phyloP scores from a whole-genome alignment of 2,797 vertebrate genomes.

The Rhynchonycteris naso region DNA sequence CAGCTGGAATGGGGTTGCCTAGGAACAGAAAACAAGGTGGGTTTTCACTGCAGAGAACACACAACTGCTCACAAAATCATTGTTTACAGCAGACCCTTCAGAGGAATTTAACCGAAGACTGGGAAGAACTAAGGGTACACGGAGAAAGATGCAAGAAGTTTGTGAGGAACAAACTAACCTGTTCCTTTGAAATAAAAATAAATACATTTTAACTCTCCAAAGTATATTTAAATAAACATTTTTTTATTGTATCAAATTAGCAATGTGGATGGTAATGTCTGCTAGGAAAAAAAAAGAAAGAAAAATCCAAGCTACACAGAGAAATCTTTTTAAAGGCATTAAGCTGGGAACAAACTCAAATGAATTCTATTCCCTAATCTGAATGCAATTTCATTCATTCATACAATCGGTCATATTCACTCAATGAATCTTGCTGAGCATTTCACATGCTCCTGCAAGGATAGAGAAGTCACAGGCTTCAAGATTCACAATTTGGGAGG shows the following conservation, averaged over 20 bases:
- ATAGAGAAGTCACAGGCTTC: not conserved
- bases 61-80: slow-evolving; percentile 73
- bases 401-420: not conserved
- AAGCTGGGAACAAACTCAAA: not conserved
- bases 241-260: not conserved
- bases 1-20: slow-evolving; percentile 94
- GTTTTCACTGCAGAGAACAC: slow-evolving; percentile 82
- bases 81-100: slow-evolving; percentile 65
- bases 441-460: not conserved
- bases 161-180: not conserved
- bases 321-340: slow-evolving; percentile 31
- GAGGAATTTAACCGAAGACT: slow-evolving; percentile 19
- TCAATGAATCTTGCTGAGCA: not conserved
- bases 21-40: slow-evolving; percentile 87
- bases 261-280: not conserved
- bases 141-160: slow-evolving; percentile 19
- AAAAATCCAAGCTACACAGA: slow-evolving; percentile 32
- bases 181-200: not conserved
- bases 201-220: not conserved
- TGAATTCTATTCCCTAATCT: not conserved
- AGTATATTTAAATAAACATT: slow-evolving; percentile 27
- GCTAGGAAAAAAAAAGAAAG: not conserved
- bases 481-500: not conserved
- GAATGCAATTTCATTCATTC: not conserved
- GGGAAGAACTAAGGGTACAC: not conserved